Percentiles rank a stretch among this genome's conserved stretches.
Conservation (phyloP, 1,140 invertebrate genomes). For the Cephus cinctus region DNA sequence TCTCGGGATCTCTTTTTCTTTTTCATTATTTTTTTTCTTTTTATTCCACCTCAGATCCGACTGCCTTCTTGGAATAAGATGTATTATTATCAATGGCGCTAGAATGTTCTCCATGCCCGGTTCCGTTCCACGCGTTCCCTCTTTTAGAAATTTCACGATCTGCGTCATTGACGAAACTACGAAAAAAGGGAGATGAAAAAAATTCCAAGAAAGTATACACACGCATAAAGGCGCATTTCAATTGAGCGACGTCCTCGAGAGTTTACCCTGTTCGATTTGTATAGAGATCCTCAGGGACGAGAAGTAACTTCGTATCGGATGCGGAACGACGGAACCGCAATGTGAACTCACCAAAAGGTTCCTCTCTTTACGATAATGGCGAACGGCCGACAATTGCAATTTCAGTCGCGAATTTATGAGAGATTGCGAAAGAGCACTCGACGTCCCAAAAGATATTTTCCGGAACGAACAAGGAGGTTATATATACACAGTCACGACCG, state of each 20-base stretch:
- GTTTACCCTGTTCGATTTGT: no score
- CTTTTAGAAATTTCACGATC: neutral
- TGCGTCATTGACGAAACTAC: no score
- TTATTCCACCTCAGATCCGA: conserved; percentile 18
- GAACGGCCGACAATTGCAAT: neutral
- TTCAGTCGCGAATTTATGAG: neutral
- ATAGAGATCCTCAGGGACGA: no score
- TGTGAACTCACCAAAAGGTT: conserved; percentile 4
- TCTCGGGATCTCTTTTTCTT: conserved; percentile 23
- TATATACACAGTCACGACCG: neutral
- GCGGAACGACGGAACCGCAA: neutral
- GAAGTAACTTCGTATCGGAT: no score
- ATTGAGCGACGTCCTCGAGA: no score
- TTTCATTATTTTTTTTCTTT: neutral
- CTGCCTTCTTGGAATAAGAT: no score
- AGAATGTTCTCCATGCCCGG: neutral
- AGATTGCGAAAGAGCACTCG: neutral
- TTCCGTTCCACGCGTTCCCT: neutral
- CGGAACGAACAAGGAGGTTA: neutral
- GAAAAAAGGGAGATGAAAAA: no score
- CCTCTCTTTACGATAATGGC: neutral
- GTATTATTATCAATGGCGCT: no score
- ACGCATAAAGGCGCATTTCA: no score
- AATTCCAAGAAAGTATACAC: no score
- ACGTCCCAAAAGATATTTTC: neutral